Evolutionary conservation across 2,113 vertebrate genomes (phyloP), one percentile per base, ranked within the genome.

Genomic region (Trogon melanurus): DNA sequence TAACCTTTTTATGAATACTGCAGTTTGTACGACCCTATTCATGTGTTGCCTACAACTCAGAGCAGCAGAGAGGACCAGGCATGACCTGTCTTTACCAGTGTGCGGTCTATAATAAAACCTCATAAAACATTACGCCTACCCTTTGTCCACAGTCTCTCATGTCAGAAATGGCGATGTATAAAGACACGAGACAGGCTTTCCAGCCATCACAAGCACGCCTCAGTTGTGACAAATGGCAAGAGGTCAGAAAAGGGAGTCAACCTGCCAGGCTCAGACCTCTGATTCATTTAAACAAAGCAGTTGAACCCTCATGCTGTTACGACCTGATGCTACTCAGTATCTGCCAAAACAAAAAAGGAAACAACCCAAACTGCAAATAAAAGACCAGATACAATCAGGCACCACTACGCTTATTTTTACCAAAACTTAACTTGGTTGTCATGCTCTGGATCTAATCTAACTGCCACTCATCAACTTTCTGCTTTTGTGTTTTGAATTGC

Each of bases 1-100:
- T 95, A 94, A 87, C 91, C 79, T 94, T 93, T 92, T 58, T 61
- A 82, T 54, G 81, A 91, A 47, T 85, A 5, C 18, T 83, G 81
- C 45, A 62, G 54, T 58, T 48, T 30, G 6, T 62, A 21, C 1
- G 26, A 83, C 44, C 79, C 64, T 70, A 32, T 91, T 56, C 45
- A 48, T 54, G 30, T 8, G 44, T 34, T 79, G 57, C 70, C 5
- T 32, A 20, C n/a, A 73, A 25, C 58, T 54, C 41, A 2, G 3
- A 36, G 75, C 22, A 75, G 54, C 47, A 58, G 36, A 84, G 71
- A 76, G 88, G 58, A n/a, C n/a, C 38, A 72, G 51, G 51, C 47
- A 32, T 67, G 87, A 79, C 54, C 74, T 82, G 32, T 16, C 66
- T 69, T 83, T 21, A 85, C 4, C 47, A 85, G 26, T 20, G 5